Base-by-base conservation (phyloP, 2,113 vertebrate genomes). In the Centrocercus urophasianus region DNA sequence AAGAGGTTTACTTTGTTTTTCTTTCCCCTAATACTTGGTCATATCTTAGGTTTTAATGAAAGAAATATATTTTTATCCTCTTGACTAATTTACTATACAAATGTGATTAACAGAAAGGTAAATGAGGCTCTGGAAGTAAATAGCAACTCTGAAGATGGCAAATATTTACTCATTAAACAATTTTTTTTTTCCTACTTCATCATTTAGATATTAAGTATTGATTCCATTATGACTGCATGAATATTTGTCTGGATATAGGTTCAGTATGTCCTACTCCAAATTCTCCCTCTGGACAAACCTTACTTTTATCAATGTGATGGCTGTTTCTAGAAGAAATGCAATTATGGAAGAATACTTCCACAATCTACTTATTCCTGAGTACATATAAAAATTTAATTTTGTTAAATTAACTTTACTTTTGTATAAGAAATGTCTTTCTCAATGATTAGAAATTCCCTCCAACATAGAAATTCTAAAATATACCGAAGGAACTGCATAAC, bases 21-120 rank as follows among this genome's bases (percentile, higher is more conserved):
- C 7, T 67, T 61, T 83, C 3, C 13, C 3, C 3, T 40, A 6
- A 0, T 43, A n/a, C 6, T 4, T 77, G 6, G 13, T 50, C 45
- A 60, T 50, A 32, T 2, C 74, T 84, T 66, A 77, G 7, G 13
- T 75, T 72, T 83, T 50, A 86, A 13, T 2, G 2, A 71, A 61
- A 15, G n/a, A 69, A 73, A 73, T 65, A 19, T 0, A 38, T 75
- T 83, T 86, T 40, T 15, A 40, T 65, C 17, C 15, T 66, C n/a
- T n/a, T 66, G 50, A 64, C 42, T 71, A 32, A 67, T 59, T 80
- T 90, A n/a, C 63, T 27, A 21, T 78, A 17, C 6, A 63, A 34
- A n/a, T 13, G 4, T 38, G 5, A 6, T 70, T 81, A 92, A 81
- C 3, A 59, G 14, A 88, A 88, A 82, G 0, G 34, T 40, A 80